phyloP scores from a whole-genome alignment of 1,140 invertebrate genomes.

The Aphelinus atriplicis region DNA sequence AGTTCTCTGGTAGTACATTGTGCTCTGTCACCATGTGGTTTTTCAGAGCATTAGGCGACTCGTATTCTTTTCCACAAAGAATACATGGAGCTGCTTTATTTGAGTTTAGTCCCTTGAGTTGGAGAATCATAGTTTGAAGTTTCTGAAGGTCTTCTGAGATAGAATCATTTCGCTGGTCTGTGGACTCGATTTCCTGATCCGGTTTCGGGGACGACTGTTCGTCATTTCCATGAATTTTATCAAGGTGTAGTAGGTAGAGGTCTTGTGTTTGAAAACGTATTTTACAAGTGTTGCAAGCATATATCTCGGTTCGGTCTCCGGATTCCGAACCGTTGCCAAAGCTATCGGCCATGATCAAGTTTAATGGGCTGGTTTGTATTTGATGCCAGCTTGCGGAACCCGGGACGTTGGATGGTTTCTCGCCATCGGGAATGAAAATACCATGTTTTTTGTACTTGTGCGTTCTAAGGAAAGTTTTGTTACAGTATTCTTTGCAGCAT shows the following conservation, averaged over 20 bases:
- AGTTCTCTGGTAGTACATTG: conserved; percentile 54
- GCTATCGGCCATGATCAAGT: conserved; percentile 71
- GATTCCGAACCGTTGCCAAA: conserved; percentile 52
- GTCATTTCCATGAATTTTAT: conserved; percentile 55
- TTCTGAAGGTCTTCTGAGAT: conserved; percentile 86
- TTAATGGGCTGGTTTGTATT: conserved; percentile 71
- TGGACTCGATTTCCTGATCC: conserved; percentile 49
- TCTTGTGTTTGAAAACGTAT: conserved; percentile 69
- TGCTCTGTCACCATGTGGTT: conserved; percentile 73
- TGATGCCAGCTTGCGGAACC: conserved; percentile 63
- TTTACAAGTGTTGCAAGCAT: conserved; percentile 68
- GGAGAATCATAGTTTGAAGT: conserved; percentile 90
- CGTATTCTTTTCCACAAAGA: conserved; percentile 72
- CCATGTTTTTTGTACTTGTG: conserved; percentile 90
- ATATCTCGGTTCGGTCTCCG: conserved; percentile 57
- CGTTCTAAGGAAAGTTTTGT: conserved; percentile 92
- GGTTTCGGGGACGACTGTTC: conserved; percentile 61
- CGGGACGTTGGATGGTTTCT: conserved; percentile 61
- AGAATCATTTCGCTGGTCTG: conserved; percentile 64
- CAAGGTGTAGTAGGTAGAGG: conserved; percentile 66
- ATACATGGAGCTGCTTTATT: conserved; percentile 69
- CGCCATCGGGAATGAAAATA: conserved; percentile 70
- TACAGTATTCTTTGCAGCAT: conserved; percentile 95
- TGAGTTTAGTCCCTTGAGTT: conserved; percentile 81
- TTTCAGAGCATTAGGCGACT: conserved; percentile 69